phyloP scores from a whole-genome alignment of 2,797 vertebrate genomes.

The Pangasius mekongensis region DNA sequence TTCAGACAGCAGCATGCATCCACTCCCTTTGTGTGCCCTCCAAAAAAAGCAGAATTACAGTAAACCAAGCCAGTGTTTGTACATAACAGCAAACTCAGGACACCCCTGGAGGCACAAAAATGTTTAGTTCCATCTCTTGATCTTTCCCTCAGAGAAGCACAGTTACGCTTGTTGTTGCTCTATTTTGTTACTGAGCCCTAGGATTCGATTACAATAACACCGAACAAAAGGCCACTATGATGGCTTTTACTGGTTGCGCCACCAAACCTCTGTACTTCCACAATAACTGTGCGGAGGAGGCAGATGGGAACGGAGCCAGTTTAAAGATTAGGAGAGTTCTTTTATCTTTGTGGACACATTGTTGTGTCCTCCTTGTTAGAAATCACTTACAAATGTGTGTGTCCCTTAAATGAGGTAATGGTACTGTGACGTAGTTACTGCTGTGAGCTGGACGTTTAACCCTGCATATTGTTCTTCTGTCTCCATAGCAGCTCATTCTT shows the following conservation, averaged over 20 bases:
- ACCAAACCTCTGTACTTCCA: constrained; percentile 69
- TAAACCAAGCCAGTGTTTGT: constrained; percentile 66
- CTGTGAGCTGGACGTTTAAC: constrained; percentile 27
- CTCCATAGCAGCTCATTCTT: constrained; percentile 15
- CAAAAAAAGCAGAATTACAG: constrained; percentile 68
- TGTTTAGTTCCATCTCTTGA: constrained; percentile 59
- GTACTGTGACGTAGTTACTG: constrained; percentile 31
- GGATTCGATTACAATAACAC: constrained; percentile 61
- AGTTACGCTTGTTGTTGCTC: constrained; percentile 68
- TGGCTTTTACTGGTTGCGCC: constrained; percentile 50
- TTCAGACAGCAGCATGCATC: constrained; percentile 71
- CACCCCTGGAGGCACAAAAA: constrained; percentile 49
- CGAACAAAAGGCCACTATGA: constrained; percentile 56
- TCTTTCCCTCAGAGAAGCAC: constrained; percentile 71
- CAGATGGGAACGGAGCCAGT: constrained; percentile 61
- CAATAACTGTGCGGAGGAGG: constrained; percentile 64
- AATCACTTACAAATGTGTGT: not conserved
- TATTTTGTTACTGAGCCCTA: constrained; percentile 69
- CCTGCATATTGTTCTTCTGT: constrained; percentile 34
- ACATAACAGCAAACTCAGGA: constrained; percentile 61
- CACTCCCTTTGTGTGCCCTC: constrained; percentile 73
- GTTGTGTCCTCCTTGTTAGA: constrained; percentile 29
- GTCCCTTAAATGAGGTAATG: constrained; percentile 40
- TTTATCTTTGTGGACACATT: constrained; percentile 31
- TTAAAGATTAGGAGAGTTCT: constrained; percentile 40